phyloP scores from a whole-genome alignment of 1,140 invertebrate species.

The Zaprionus camerounensis region DNA sequence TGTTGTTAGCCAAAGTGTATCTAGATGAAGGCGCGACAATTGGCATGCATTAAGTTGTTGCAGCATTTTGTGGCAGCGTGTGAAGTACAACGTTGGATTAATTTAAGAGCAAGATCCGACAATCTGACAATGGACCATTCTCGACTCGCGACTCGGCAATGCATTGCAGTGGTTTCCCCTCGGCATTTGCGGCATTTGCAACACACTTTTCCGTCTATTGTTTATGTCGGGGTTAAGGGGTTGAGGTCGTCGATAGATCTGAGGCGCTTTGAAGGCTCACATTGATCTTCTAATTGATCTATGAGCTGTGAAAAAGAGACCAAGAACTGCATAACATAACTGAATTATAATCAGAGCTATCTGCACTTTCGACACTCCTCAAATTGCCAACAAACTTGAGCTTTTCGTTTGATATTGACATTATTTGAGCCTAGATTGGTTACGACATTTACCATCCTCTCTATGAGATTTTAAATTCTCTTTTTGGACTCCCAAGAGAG shows the following conservation, averaged over 20 bases:
- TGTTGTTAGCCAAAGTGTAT: conserved; percentile 78
- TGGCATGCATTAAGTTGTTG: conserved; percentile 82
- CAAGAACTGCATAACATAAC: neutral
- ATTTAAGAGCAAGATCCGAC: conserved; percentile 50
- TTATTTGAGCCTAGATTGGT: no score
- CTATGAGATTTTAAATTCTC: no score
- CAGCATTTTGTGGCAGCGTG: conserved; percentile 65
- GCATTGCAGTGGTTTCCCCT: neutral
- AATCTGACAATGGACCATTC: conserved; percentile 38
- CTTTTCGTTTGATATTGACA: no score
- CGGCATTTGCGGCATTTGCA: neutral
- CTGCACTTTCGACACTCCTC: neutral
- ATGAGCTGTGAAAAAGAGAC: neutral
- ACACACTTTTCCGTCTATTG: conserved; percentile 7
- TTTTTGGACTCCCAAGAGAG: no score
- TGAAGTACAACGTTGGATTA: conserved; percentile 66
- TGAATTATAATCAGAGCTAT: neutral
- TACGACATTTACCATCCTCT: no score
- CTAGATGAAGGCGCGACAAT: conserved; percentile 83
- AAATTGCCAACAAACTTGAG: neutral
- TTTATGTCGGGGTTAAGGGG: conserved; percentile 2
- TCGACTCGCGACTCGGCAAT: neutral
- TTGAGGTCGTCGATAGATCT: conserved; percentile 3
- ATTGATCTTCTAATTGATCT: conserved; percentile 6
- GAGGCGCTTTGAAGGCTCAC: neutral